Conservation (phyloP, 2,113 vertebrate genomes). For the Felis chaus region DNA sequence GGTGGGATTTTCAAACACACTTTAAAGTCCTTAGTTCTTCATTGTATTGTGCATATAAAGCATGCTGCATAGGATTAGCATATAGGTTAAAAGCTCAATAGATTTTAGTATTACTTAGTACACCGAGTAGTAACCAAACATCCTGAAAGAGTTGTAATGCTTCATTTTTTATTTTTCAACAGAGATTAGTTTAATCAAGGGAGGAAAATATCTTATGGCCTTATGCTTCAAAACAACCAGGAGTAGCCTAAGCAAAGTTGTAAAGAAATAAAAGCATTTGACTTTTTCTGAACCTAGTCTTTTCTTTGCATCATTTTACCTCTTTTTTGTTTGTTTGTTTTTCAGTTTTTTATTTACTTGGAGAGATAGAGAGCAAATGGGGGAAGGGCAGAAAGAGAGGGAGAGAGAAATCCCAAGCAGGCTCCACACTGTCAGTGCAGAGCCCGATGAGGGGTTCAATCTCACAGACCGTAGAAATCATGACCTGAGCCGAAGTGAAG, state of each 20-base stretch:
- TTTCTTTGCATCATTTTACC: conserved; percentile 5
- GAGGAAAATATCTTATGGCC: neutral
- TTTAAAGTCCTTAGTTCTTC: conserved; percentile 39
- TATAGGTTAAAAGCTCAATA: neutral
- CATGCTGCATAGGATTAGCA: neutral
- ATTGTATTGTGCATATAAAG: neutral
- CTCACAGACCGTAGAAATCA: no score
- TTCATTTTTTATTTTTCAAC: neutral
- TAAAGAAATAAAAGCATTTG: conserved; percentile 45
- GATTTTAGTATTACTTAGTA: conserved; percentile 12
- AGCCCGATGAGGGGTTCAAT: no score
- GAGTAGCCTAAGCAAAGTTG: neutral
- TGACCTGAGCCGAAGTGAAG: no score
- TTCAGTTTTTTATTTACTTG: no score
- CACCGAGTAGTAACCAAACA: neutral
- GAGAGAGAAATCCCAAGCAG: no score
- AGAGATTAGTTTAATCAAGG: neutral
- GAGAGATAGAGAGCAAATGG: no score
- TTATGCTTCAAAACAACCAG: neutral
- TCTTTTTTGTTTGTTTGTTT: neutral
- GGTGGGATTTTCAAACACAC: neutral
- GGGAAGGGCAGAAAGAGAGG: no score
- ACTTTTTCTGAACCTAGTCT: neutral
- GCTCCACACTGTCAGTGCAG: no score
- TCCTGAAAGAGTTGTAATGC: neutral